These are phyloP conservation scores for Palythoa caribaeorum DNA, from an alignment of 92 coral and sea anemone genomes.

Conservation along the genomic window DNA sequence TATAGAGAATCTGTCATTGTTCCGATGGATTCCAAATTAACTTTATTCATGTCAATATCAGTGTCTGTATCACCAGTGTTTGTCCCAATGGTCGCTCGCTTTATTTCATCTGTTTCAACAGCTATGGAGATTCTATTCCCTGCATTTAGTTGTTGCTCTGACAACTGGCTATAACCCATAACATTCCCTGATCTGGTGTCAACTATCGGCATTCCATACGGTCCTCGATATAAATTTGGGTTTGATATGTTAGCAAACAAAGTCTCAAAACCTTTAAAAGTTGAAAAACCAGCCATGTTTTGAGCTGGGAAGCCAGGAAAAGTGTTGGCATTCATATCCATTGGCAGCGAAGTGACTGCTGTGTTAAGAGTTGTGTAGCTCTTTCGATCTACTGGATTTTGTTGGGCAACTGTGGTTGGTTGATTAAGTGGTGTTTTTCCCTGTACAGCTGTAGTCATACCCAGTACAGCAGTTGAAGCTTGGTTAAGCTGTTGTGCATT, in stretches of 20 bases:
- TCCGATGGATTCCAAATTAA: conserved; percentile 71
- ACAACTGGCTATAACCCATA: conserved; percentile 44
- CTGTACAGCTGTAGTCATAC: neutral
- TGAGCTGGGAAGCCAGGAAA: conserved; percentile 35
- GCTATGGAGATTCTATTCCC: conserved; percentile 72
- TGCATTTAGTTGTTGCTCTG: conserved; percentile 36
- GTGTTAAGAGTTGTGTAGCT: conserved; percentile 40
- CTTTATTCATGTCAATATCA: conserved; percentile 26
- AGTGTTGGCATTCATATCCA: conserved; percentile 48
- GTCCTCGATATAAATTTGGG: conserved; percentile 43
- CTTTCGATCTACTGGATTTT: conserved; percentile 28
- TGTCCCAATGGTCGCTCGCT: conserved; percentile 77
- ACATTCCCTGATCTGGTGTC: conserved; percentile 44
- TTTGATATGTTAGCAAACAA: conserved; percentile 44
- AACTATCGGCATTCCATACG: conserved; percentile 46
- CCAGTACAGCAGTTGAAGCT: neutral
- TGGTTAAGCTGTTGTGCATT: conserved; percentile 17
- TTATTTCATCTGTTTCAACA: conserved; percentile 81
- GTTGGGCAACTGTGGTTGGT: conserved; percentile 24
- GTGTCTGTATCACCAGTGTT: conserved; percentile 72
- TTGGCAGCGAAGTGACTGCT: conserved; percentile 26
- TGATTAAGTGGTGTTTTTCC: conserved; percentile 35
- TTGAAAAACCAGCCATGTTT: conserved; percentile 35
- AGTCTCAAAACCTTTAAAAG: conserved; percentile 44
- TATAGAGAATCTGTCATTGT: conserved; percentile 91